Percentiles rank a stretch among this genome's conserved stretches.
phyloP scores from a whole-genome alignment of 1,140 invertebrate genomes.

The Megathymus violae region DNA sequence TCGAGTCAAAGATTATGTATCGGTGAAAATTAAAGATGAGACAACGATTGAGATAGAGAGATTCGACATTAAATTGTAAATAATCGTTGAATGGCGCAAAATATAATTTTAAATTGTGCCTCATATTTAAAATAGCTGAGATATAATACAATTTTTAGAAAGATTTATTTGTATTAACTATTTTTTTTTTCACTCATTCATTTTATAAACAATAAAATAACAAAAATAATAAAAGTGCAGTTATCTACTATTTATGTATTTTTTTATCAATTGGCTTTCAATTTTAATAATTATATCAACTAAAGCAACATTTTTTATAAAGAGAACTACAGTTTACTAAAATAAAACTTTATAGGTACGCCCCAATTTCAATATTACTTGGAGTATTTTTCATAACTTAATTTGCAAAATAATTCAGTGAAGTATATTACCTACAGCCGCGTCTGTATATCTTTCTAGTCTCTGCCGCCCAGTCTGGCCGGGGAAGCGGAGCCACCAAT shows the following conservation, averaged over 20 bases:
- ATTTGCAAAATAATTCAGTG: neutral
- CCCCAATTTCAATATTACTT: too few species aligned
- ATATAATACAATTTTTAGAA: neutral
- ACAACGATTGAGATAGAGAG: constrained; percentile 11
- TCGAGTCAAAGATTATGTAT: constrained; percentile 74
- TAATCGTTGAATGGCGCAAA: neutral
- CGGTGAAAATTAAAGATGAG: constrained; percentile 53
- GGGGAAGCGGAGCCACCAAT: constrained; percentile 66
- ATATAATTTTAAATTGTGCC: neutral
- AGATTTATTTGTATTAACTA: neutral
- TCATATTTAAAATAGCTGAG: neutral
- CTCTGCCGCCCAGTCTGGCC: constrained; percentile 68
- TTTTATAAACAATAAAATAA: too few species aligned
- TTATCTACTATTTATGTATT: too few species aligned
- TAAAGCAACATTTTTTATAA: too few species aligned
- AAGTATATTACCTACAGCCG: constrained; percentile 24
- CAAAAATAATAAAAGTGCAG: too few species aligned
- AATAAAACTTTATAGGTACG: too few species aligned
- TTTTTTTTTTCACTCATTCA: neutral
- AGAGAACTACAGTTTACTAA: too few species aligned
- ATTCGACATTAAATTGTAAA: neutral
- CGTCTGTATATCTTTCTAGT: constrained; percentile 45
- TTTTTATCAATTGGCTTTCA: too few species aligned
- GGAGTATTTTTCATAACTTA: constrained; percentile 2
- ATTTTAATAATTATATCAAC: too few species aligned